These are phyloP conservation scores for Cinara cedri DNA, from an alignment of 2,888 invertebrate genomes.

Conservation along the genomic window DNA sequence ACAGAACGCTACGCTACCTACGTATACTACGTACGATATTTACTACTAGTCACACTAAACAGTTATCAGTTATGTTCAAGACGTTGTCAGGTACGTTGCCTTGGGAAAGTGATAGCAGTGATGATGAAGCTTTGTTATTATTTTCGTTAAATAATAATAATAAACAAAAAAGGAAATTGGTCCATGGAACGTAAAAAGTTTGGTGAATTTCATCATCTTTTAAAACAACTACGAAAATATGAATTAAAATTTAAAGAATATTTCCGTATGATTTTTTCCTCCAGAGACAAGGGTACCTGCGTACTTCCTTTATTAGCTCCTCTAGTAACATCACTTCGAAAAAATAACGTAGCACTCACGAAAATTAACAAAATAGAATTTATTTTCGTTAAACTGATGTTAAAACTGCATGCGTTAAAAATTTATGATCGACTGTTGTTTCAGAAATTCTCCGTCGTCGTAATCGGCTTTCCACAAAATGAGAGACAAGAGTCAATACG, in stretches of 20 bases:
- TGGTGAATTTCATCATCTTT: constrained; percentile 34
- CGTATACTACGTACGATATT: constrained; percentile 8
- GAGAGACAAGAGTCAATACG: background rate
- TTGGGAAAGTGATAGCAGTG: constrained; percentile 29
- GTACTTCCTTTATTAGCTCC: constrained; percentile 14
- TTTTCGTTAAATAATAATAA: no score
- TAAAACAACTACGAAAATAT: constrained; percentile 20
- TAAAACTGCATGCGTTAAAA: constrained; percentile 20
- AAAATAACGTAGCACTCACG: background rate
- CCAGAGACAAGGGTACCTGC: constrained; percentile 6
- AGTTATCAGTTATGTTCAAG: constrained; percentile 5
- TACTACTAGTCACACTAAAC: background rate
- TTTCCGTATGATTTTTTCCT: constrained; percentile 21
- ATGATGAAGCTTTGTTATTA: constrained; percentile 21
- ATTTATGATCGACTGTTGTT: background rate
- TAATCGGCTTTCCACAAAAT: no score
- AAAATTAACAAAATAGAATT: constrained; percentile 14
- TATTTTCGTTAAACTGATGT: background rate
- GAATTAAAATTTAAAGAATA: constrained; percentile 36
- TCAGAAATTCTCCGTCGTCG: no score
- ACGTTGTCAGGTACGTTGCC: constrained; percentile 13
- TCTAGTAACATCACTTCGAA: constrained; percentile 1
- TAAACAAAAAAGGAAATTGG: constrained; percentile 23
- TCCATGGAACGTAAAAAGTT: no score
- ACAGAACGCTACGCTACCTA: constrained; percentile 19